phyloP scores from a whole-genome alignment of 2,113 vertebrate genomes.

The Camelus bactrianus region DNA sequence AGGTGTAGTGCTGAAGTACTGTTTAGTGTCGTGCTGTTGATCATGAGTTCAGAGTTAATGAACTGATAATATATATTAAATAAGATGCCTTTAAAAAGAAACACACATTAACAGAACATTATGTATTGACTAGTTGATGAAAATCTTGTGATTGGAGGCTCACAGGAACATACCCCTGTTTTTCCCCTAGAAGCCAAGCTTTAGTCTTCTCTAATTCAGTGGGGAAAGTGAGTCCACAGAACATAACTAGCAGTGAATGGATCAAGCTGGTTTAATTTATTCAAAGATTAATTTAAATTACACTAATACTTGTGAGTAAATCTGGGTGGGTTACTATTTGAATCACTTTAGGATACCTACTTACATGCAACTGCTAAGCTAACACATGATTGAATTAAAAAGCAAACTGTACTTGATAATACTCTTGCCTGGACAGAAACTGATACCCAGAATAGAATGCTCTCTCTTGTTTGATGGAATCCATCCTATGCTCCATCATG shows the following conservation, averaged over 20 bases:
- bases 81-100: neutral
- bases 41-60: neutral
- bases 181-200: neutral
- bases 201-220: neutral
- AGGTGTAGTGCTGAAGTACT: neutral
- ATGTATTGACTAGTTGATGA: neutral
- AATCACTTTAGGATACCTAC: neutral
- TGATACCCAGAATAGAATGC: neutral
- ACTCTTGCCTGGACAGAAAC: slow-evolving; percentile 4
- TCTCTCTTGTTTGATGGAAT: neutral
- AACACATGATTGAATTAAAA: neutral
- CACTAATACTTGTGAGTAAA: neutral
- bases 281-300: neutral
- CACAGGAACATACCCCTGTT: neutral
- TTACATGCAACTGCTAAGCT: neutral
- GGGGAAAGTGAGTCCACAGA: neutral
- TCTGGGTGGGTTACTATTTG: neutral
- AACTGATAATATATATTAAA: neutral
- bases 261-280: neutral
- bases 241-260: neutral
- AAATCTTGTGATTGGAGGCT: neutral
- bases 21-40: neutral
- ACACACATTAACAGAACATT: neutral
- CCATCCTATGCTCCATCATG: neutral
- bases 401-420: neutral